Evolutionary conservation across 1,140 invertebrate genomes (phyloP).

Genomic region (Marisa cornuarietis): DNA sequence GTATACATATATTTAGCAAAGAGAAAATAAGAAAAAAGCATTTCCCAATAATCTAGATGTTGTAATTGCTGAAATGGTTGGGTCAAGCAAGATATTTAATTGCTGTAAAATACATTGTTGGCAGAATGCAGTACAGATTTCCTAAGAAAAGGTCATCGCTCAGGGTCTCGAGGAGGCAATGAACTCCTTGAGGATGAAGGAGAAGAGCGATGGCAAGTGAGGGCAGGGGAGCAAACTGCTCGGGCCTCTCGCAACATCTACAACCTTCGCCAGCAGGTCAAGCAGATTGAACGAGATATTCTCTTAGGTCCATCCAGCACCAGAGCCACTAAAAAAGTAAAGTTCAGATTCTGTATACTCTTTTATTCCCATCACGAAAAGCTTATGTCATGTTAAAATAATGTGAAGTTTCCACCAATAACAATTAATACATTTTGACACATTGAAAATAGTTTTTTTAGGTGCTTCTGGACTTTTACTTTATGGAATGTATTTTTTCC

Average conservation of each 20-base stretch:
- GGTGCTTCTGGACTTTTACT: too few species aligned
- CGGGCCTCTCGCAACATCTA: slow-evolving; percentile 51
- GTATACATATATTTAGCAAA: not conserved
- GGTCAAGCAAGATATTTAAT: too few species aligned
- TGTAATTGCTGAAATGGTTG: too few species aligned
- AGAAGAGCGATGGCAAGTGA: slow-evolving; percentile 32
- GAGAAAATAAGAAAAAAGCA: too few species aligned
- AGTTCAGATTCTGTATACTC: not conserved
- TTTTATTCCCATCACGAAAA: not conserved
- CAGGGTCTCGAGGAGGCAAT: slow-evolving; percentile 27
- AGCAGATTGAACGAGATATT: slow-evolving; percentile 50
- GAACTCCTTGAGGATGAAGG: slow-evolving; percentile 51
- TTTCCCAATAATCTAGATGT: too few species aligned
- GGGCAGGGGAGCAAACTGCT: slow-evolving; percentile 47
- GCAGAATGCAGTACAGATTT: slow-evolving; percentile 42
- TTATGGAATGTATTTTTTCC: too few species aligned
- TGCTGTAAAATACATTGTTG: too few species aligned
- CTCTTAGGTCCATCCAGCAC: slow-evolving; percentile 32
- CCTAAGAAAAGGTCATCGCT: slow-evolving; percentile 12
- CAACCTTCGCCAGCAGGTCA: slow-evolving; percentile 53
- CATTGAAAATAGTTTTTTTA: too few species aligned
- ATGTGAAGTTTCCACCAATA: not conserved
- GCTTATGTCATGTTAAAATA: not conserved
- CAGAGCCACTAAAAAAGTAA: slow-evolving; percentile 53
- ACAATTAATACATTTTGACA: too few species aligned